Evolutionary conservation across 1,140 invertebrate species (phyloP), one percentile per base, ranked within the genome.

Genomic region (Drosophila sproati): DNA sequence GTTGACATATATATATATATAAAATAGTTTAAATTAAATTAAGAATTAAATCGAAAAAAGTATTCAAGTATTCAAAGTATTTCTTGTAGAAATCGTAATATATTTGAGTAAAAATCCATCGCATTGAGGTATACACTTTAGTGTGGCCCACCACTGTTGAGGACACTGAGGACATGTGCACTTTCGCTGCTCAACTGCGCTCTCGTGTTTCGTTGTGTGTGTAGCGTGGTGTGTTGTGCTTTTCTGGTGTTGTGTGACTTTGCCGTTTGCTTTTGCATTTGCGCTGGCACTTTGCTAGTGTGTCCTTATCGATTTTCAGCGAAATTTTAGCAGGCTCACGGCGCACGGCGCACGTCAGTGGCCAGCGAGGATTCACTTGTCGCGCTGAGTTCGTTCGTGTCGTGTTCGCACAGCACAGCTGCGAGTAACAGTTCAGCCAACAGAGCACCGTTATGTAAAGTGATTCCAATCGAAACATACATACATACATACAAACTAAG

Each of bases 381-480:
- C 85, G 81, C 85, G 85, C 85, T 88, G 85, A 88, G 85, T 89
- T 89, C 85, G 85, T 88, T 87, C 83, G 83, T 88, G 83, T 87
- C 83, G 82, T 81, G 79, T 85, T 72, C 73, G 82, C 66, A 81
- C 67, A 88, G 77, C 68, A 74, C 69, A 77, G 76, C 75, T 80
- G 76, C 83, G 73, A 87, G 77, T 66, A 67, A 67, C 74, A 73
- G 55, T 77, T 61, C 28, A 43, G n/a, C 73, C 28, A 43, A 43
- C 73, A 72, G 54, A 67, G 52, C 78, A 68, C 69, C 78, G 81
- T 81, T 85, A 85, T 79, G 64, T 73, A 72, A 70, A 78, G 74
- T 52, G 75, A 79, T 77, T 87, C 69, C 73, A 55, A 89, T 89
- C 83, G 45, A 88, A 81, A 88, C 20, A 72, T 75, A 78, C 63